Percentiles rank a stretch among this genome's conserved stretches.
These are phyloP conservation scores for Hyppa rectilinea DNA, from an alignment of 2,888 invertebrate species.

Conservation along the genomic window DNA sequence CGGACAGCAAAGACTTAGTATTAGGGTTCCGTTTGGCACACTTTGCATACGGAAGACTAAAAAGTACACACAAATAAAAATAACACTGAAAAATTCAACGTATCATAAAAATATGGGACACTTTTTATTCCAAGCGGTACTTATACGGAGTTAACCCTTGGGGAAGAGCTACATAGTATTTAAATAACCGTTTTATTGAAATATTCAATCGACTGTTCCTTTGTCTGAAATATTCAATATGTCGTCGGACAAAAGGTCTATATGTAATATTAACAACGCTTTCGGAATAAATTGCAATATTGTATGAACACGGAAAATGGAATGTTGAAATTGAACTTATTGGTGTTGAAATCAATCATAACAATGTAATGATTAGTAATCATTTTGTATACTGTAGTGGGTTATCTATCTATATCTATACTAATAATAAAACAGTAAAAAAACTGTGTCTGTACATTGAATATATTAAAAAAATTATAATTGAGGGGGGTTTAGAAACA, in stretches of 20 bases:
- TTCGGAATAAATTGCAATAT: conserved; percentile 19
- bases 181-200: conserved; percentile 41
- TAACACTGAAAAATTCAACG: not conserved
- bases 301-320: not conserved
- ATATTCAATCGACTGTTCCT: conserved; percentile 38
- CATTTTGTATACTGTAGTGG: not conserved
- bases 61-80: too few relatives aligned
- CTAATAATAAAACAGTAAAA: too few relatives aligned
- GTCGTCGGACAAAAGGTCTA: conserved; percentile 22
- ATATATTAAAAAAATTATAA: too few relatives aligned
- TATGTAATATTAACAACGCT: conserved; percentile 25
- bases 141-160: not conserved
- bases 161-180: conserved; percentile 15
- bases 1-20: too few relatives aligned
- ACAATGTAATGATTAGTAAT: not conserved
- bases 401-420: too few relatives aligned
- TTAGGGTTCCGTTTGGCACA: too few relatives aligned
- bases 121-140: conserved; percentile 24
- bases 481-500: too few relatives aligned
- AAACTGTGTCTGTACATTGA: too few relatives aligned
- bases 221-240: conserved; percentile 31
- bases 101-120: not conserved
- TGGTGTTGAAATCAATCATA: not conserved
- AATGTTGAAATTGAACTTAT: conserved; percentile 7
- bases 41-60: too few relatives aligned